Evolutionary conservation across 2,888 invertebrate species (phyloP), one percentile per base, ranked within the genome.

Genomic region (Patella caerulea): DNA sequence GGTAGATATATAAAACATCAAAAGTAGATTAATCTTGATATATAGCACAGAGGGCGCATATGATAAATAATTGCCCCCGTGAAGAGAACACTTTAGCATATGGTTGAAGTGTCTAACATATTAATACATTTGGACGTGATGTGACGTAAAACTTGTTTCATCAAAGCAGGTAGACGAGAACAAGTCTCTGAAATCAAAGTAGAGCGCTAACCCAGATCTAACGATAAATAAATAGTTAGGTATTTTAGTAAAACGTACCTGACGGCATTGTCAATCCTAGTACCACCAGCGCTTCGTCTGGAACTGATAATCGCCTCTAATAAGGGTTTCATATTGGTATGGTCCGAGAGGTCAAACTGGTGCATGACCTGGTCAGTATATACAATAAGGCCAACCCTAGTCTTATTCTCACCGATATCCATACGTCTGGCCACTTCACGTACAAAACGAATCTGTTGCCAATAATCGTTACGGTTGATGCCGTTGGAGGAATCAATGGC

Each of bases 401-500:
- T 89, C 24, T 74, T 80, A 9, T 85, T 81, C 0, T 79, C 79
- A 2, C 83, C 81, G 45, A 89, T 80, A 72, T 85, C 84, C 74
- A 90, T 82, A 29, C 79, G 81, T n/a, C 83, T 81, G 11, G 86
- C 79, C 65, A 90, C 79, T 52, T 85, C 83, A 56, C 84, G 78
- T 24, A 88, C 86, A 74, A 90, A 90, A 14, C 83, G 80, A 24
- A 88, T 80, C 80, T 89, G 88, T 69, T 85, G 83, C 79, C 85
- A 80, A 80, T 89, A 87, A 76, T 88, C 87, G 15, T 80, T 77
- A 19, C 85, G 81, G 45, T 80, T 79, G 59, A 90, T 84, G 45
- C 83, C 83, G 75, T 85, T 84, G 0, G 89, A 88, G 12, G 87
- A 86, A 72, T 88, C 88, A 34, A 88, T 82, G 14, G 87, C 87